Evolutionary conservation across 2,113 vertebrate genomes (phyloP), one percentile per base, ranked within the genome.

Genomic region (Prionailurus viverrinus): DNA sequence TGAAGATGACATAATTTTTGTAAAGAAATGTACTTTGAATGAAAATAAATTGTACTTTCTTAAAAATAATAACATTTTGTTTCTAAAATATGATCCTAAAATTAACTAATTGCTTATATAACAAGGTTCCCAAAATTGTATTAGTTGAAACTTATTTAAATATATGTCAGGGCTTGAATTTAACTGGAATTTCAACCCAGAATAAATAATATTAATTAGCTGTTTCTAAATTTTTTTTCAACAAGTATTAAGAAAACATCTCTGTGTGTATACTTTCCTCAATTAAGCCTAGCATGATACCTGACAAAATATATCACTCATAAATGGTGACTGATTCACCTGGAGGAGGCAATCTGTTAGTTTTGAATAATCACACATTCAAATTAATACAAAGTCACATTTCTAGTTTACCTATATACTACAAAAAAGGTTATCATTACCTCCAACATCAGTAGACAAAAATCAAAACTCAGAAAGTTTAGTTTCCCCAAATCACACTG

Each of bases 211-310:
- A 86, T 31, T 81, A 78, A 71, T 27, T 76, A 87, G 5, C 4
- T 96, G 7, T 94, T 94, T 53, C 33, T 90, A 95, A 93, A 53
- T 55, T 25, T 80, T 95, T 12, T 76, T 55, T 84, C 33, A 66
- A 48, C 16, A 76, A 69, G 4, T 23, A 45, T 69, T 58, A 7
- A 19, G 45, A 78, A 8, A 78, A 48, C 13, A 5, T 45, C 27
- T 78, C 74, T 9, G 2, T 39, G 14, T 58, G 74, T 61, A 8
- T 82, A 25, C 61, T 65, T 69, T 5, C 29, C 19, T 7, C 16
- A 1, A 27, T n/a, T 41, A 68, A 1, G 9, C 7, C 36, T 39
- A 27, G 3, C 29, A 41, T 53, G 25, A 82, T 7, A 55, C 21
- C 39, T 69, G 18, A 73, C 31, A 36, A 94, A 74, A 94, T 55